Evolutionary conservation across 1,140 invertebrate genomes (phyloP), one percentile per base, ranked within the genome.

Genomic region (Drosophila eugracilis): DNA sequence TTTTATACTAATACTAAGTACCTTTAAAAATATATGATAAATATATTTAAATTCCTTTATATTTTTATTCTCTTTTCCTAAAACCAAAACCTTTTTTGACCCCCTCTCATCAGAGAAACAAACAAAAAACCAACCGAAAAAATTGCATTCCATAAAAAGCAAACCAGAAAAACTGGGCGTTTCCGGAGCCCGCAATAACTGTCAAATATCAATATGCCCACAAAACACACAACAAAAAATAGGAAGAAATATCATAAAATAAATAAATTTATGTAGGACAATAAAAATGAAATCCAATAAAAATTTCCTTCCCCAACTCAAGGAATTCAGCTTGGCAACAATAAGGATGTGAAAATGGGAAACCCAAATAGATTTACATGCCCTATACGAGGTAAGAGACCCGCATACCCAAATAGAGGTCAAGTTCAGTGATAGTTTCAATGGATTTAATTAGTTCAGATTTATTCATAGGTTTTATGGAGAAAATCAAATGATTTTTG

Each of bases 251-350:
- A 53, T 52, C 62, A 81, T 81, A 88, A 74, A 86, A 75, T 83
- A 78, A 70, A 78, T 75, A 86, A 81, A 85, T 85, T 85, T 85
- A 81, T 86, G 74, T 67, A 50, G 30, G 47, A 69, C 57, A 88
- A 88, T 88, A 88, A 88, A 88, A 88, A 78, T 71, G 48, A 72
- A 78, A 88, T 75, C 22, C 65, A 75, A 86, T 88, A 86, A 81
- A 86, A 81, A 63, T 70, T 50, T 44, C 47, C 30, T 58, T 58
- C 44, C 39, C 41, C 34, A 53, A 49, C 48, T 34, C 21, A 37
- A 63, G 60, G 34, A 67, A 67, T 52, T 34, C 24, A n/a, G 30
- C 37, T 66, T 42, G 15, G 12, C 22, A 67, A 67, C 57, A 65
- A 71, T 70, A 78, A 81, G 78, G 80, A 79, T 58, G 59, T 75